Conservation (phyloP, 2,888 invertebrate genomes). For the Colostygia pectinataria region DNA sequence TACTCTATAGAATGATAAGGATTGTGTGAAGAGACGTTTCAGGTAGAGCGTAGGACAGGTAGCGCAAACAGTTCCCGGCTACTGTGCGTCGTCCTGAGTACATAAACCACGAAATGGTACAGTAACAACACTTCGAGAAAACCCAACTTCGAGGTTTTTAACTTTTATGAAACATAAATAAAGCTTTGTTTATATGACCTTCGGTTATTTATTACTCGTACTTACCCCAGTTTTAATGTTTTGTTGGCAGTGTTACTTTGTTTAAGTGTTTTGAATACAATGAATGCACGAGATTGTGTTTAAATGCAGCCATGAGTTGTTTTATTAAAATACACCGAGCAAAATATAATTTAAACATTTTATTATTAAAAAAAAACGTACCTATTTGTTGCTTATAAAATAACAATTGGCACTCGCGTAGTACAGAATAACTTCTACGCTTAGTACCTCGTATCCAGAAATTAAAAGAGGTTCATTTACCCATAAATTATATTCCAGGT, state of each 20-base stretch:
- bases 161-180: conserved; percentile 34
- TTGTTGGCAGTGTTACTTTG: conserved; percentile 33
- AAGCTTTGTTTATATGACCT: conserved; percentile 35
- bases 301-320: conserved; percentile 19
- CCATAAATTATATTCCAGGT: no score
- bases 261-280: conserved; percentile 32
- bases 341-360: not conserved
- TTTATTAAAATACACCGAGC: conserved; percentile 9
- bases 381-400: no score
- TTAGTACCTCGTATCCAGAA: no score
- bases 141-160: conserved; percentile 17
- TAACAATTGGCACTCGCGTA: no score
- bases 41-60: conserved; percentile 79
- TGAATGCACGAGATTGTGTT: conserved; percentile 23
- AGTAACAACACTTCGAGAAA: conserved; percentile 22
- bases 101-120: conserved; percentile 59
- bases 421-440: no score
- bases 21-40: conserved; percentile 51
- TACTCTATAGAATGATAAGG: conserved; percentile 74
- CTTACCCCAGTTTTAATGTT: conserved; percentile 36
- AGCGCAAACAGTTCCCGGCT: conserved; percentile 73
- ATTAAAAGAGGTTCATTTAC: no score
- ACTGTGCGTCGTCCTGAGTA: conserved; percentile 73
- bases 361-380: no score
- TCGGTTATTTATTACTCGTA: conserved; percentile 31